Evolutionary conservation across 2,113 vertebrate species (phyloP).

Genomic region (Syngnathus floridae): DNA sequence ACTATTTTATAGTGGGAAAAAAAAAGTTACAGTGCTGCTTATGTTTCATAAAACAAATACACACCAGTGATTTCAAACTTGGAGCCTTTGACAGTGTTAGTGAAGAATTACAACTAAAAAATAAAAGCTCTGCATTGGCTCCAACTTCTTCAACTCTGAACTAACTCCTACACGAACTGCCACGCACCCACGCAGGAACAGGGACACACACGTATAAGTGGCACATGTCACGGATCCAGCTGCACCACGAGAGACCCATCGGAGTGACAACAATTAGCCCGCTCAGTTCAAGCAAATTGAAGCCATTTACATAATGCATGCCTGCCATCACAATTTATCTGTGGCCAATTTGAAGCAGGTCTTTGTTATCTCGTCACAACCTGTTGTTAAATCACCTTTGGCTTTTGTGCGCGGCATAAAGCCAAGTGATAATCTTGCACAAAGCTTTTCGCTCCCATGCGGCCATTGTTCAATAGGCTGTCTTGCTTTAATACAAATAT

Average conservation of each 20-base stretch:
- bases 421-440: conserved; percentile 29
- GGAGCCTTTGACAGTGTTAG: conserved; percentile 23
- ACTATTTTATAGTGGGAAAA: conserved; percentile 9
- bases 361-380: conserved; percentile 39
- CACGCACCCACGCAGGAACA: neutral
- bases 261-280: conserved; percentile 66
- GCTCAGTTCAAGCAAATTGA: conserved; percentile 66
- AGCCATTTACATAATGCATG: conserved; percentile 63
- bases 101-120: conserved; percentile 28
- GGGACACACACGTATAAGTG: neutral
- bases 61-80: conserved; percentile 4
- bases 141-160: conserved; percentile 22
- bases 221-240: conserved; percentile 15
- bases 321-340: conserved; percentile 48
- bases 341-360: conserved; percentile 48
- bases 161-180: neutral
- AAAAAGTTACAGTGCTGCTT: conserved; percentile 30
- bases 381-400: conserved; percentile 22
- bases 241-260: conserved; percentile 49
- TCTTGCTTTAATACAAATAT: conserved; percentile 33
- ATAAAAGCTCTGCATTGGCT: conserved; percentile 20
- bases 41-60: conserved; percentile 13
- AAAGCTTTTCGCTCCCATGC: conserved; percentile 26
- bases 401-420: conserved; percentile 38
- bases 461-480: conserved; percentile 17